Evolutionary conservation across 2,797 vertebrate genomes (phyloP).

Genomic region (Gallinago solitaria): DNA sequence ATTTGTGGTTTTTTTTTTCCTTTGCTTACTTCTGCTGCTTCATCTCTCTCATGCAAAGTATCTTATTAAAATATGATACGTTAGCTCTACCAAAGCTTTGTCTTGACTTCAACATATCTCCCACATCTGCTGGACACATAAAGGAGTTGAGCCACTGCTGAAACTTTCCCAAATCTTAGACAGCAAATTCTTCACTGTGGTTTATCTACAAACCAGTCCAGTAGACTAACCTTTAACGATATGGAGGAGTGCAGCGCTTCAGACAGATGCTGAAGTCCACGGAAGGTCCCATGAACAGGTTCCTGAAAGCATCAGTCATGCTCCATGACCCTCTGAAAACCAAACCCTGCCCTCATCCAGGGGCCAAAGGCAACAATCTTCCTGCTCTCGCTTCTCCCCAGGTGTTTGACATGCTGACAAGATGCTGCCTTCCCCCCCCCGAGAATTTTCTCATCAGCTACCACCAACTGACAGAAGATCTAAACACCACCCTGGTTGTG

Average conservation of each 20-base stretch:
- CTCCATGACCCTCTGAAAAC: neutral
- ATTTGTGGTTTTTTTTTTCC: neutral
- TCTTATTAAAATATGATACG: neutral
- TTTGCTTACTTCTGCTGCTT: neutral
- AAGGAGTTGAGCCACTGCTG: neutral
- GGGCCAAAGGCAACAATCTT: neutral
- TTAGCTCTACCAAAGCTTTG: neutral
- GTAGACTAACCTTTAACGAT: neutral
- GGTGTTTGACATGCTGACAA: neutral
- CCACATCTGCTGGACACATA: neutral
- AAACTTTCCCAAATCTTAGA: neutral
- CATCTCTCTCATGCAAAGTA: neutral
- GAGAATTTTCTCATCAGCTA: neutral
- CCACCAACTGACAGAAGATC: neutral
- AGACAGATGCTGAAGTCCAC: neutral
- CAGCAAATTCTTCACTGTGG: neutral
- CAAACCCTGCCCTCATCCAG: accelerated
- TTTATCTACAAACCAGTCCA: neutral
- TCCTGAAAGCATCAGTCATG: neutral
- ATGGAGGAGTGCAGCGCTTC: neutral
- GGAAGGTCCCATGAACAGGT: neutral
- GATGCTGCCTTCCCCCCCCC: neutral
- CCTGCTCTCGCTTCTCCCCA: neutral
- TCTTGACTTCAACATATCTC: neutral
- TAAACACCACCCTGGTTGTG: neutral